Base-by-base conservation (phyloP, 2,888 invertebrate genomes). In the Meteorus colon region DNA sequence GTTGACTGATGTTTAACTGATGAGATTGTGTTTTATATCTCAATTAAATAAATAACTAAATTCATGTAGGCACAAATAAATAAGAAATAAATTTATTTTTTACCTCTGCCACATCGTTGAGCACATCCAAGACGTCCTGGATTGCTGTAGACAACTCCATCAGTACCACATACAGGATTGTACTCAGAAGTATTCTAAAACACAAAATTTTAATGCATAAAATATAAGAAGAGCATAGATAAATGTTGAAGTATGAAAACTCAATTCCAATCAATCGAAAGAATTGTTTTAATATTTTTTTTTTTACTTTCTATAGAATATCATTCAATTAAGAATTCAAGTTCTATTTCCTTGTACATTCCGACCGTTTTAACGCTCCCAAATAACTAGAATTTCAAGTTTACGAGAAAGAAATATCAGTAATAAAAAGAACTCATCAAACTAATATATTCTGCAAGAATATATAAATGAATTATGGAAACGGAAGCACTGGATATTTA, bases 81-180 rank as follows among this genome's bases (percentile, higher is more conserved):
- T 59, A 12, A 62, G 6, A n/a, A 31, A 16, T 31, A 31, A 31
- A 16, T 29, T 62, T 27, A 5, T 31, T 14, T 34, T n/a, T 76
- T 73, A 88, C 87, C 67, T 76, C 66, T 80, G 37, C 87, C 88
- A 63, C 87, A 88, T 2, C 6, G 8, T 29, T n/a, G 1, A 0
- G 85, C 84, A 67, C 87, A 88, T 8, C 5, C 67, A 12, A 88
- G 55, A 31, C 37, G 69, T 66, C 85, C 86, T 14, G 84, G 84
- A 81, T 87, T 88, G 0, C 37, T 62, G 63, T 88, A 88, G 0
- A 70, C 60, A 0, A 76, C 48, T 4, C 75, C 77, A 70, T 88
- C 84, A 16, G 84, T 74, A 6, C 87, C 88, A 41, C 88, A 88
- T 29, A 88, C 83, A 27, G 87, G 88, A 81, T 87, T 87, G 68